Base-by-base conservation (phyloP, 2,797 vertebrate species). In the Notamacropus eugenii region DNA sequence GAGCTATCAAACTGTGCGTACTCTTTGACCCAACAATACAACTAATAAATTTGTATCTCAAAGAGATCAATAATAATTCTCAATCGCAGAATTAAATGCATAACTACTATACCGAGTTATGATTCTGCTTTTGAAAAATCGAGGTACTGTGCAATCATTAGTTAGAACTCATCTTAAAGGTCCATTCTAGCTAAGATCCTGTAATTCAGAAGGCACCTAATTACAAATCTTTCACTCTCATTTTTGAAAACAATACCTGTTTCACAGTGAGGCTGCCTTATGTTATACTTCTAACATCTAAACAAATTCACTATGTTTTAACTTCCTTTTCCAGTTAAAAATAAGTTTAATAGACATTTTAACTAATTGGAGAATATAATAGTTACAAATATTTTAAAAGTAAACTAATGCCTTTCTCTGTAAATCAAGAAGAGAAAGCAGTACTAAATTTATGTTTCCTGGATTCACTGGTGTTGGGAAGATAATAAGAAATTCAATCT, bases 291-390 rank as follows among this genome's bases (percentile, higher is more conserved):
- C 93, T 34, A 16, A 0, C 10, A 87, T 54, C 67, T n/a, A 34
- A 67, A 67, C 12, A 92, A 93, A 91, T 92, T 93, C 50, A 92
- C 29, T 92, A 67, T 67, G 59, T 92, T 67, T 74, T 2, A 0
- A 28, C 24, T 24, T 96, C 28, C 24, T 59, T 93, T 19, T 96
- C 9, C 57, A 90, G 16, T n/a, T 40, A 93, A 93, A 92, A 82
- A 19, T 74, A 67, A 92, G 55, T 62, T 11, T 93, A 94, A 74
- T 3, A 92, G 62, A 94, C 92, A 95, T 94, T 67, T 59, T 1
- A 91, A 95, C 55, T 74, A 90, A 92, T 1, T 57, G 93, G 34
- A 94, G 94, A 92, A 5, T 14, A 94, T 92, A 90, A 62, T 82
- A 59, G 55, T 31, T 87, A 91, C 14, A 95, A 56, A 14, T 34